Evolutionary conservation across 2,113 vertebrate genomes (phyloP).

Genomic region (Callithrix jacchus): DNA sequence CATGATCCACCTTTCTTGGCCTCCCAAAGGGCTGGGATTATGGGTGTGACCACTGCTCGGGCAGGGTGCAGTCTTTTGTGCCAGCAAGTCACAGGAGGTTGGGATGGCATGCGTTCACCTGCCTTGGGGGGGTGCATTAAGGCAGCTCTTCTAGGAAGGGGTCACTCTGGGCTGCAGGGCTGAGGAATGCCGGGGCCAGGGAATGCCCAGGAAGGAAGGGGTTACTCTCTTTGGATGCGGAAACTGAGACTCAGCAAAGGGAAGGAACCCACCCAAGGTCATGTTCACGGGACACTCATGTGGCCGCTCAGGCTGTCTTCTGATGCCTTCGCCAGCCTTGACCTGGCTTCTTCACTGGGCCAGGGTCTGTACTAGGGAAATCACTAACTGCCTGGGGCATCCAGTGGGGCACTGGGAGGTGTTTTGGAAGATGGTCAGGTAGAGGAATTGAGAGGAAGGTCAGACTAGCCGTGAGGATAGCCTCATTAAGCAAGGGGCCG

Average conservation of each 20-base stretch:
- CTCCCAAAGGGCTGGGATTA: too few relatives aligned
- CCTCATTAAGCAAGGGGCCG: background rate
- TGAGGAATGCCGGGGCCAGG: background rate
- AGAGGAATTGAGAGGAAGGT: background rate
- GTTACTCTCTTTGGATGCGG: background rate
- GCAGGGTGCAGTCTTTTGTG: background rate
- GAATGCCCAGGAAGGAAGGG: background rate
- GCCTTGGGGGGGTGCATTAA: background rate
- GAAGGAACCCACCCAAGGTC: background rate
- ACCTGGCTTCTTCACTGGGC: background rate
- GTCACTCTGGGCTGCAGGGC: background rate
- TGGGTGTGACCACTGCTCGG: background rate
- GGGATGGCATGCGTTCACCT: background rate
- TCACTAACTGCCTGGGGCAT: background rate
- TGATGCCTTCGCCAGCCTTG: background rate
- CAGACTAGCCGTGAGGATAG: background rate
- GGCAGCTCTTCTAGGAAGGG: background rate
- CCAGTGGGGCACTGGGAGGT: background rate
- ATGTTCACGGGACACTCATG: background rate
- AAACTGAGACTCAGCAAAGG: background rate
- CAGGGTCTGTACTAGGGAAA: background rate
- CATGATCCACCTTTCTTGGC: too few relatives aligned
- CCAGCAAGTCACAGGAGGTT: background rate
- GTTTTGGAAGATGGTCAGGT: background rate
- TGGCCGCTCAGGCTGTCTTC: background rate